Percentiles rank a stretch among this genome's conserved stretches.
phyloP scores from a whole-genome alignment of 2,888 invertebrate species.

The Drosophila multiciliata region DNA sequence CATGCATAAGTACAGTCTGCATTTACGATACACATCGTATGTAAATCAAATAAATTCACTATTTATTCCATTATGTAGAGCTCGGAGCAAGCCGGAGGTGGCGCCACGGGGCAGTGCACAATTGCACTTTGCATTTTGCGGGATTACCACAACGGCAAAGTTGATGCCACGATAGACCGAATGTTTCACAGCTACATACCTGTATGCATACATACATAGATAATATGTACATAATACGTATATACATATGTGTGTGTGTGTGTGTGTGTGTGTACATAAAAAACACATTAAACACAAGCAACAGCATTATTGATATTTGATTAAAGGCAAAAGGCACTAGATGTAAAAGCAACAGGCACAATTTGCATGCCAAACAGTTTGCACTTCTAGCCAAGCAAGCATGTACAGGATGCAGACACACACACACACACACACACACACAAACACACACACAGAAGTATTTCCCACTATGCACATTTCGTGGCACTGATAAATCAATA shows the following conservation, averaged over 20 bases:
- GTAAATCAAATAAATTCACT: constrained; percentile 58
- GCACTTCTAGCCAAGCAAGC: constrained; percentile 49
- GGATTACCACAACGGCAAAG: constrained; percentile 44
- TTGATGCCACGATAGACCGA: constrained; percentile 35
- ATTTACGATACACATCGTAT: constrained; percentile 30
- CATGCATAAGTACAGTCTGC: constrained; percentile 50
- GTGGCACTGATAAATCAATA: constrained; percentile 47
- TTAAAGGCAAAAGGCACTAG: constrained; percentile 42
- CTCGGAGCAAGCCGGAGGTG: constrained; percentile 1
- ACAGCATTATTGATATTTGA: constrained; percentile 65
- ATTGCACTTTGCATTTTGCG: constrained; percentile 42
- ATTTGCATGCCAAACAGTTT: constrained; percentile 69
- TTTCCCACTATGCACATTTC: constrained; percentile 14
- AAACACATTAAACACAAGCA: constrained; percentile 9
- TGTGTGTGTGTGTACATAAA: not conserved
- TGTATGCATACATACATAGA: not conserved
- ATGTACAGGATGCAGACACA: not conserved
- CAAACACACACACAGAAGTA: not conserved
- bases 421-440: constrained; percentile 1
- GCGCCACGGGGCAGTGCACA: constrained; percentile 18
- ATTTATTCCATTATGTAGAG: constrained; percentile 51
- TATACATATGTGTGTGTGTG: not conserved
- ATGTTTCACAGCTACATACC: not conserved
- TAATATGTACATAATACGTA: not conserved
- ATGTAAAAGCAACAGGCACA: constrained; percentile 25